A percentile compares a stretch with the other conserved stretches of the same genome.
Conservation (phyloP, 2,888 invertebrate genomes). For the Eupeodes latifasciatus region DNA sequence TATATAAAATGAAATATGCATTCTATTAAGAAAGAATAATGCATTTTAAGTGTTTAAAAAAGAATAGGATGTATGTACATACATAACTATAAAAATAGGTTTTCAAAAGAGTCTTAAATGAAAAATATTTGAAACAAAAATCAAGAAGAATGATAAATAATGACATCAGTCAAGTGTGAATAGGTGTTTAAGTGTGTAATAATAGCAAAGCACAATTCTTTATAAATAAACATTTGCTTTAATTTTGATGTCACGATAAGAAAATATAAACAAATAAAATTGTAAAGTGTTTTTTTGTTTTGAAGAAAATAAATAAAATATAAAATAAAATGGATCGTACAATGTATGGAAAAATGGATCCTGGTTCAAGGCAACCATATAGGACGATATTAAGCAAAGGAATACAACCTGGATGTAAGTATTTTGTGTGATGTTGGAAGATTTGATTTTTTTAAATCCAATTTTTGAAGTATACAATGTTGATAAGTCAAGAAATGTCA, state of each 20-base stretch:
- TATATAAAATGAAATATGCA: background rate
- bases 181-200: constrained; percentile 14
- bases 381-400: constrained; percentile 93
- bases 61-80: too few species aligned
- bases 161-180: constrained; percentile 29
- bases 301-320: constrained; percentile 12
- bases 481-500: too few species aligned
- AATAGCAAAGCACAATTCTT: background rate
- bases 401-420: constrained; percentile 94
- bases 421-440: constrained; percentile 43
- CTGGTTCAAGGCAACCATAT: constrained; percentile 93
- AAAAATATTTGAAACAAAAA: background rate
- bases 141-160: background rate
- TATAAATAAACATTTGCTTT: constrained; percentile 8
- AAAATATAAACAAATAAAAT: background rate
- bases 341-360: constrained; percentile 95
- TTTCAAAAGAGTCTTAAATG: background rate
- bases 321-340: constrained; percentile 90
- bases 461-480: too few species aligned
- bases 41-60: background rate
- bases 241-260: constrained; percentile 11
- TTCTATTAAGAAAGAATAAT: constrained; percentile 4
- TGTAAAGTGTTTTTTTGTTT: constrained; percentile 7
- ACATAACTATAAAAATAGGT: background rate
- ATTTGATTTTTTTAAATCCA: background rate